phyloP scores from a whole-genome alignment of 1,140 invertebrate species.

The Pentalonia nigronervosa region DNA sequence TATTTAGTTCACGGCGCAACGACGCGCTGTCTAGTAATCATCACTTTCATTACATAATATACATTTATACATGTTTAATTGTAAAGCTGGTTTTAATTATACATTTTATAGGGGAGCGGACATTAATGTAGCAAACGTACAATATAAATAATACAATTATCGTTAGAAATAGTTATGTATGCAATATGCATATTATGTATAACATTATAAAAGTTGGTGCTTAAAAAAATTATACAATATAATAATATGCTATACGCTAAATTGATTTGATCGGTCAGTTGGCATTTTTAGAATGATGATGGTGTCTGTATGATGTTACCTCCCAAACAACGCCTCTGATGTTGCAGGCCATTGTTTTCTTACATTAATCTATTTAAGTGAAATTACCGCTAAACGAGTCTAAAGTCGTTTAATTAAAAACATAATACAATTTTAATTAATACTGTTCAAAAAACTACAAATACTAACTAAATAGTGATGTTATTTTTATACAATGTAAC shows the following conservation, averaged over 20 bases:
- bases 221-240: background rate
- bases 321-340: background rate
- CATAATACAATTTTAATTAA: background rate
- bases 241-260: background rate
- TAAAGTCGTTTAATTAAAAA: background rate
- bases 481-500: background rate
- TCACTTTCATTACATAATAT: background rate
- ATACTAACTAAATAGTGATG: background rate
- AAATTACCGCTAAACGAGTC: background rate
- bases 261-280: background rate
- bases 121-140: background rate
- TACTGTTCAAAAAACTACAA: background rate
- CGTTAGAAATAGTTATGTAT: background rate
- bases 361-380: background rate
- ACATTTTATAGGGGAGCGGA: background rate
- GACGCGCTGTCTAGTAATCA: background rate
- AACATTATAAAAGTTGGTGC: background rate
- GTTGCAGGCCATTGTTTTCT: background rate
- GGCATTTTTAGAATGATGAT: background rate
- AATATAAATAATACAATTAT: background rate
- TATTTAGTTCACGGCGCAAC: background rate
- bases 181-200: background rate
- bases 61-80: background rate
- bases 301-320: background rate
- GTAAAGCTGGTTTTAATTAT: background rate